phyloP scores from a whole-genome alignment of 2,888 invertebrate species.

The Torymus tubicola region DNA sequence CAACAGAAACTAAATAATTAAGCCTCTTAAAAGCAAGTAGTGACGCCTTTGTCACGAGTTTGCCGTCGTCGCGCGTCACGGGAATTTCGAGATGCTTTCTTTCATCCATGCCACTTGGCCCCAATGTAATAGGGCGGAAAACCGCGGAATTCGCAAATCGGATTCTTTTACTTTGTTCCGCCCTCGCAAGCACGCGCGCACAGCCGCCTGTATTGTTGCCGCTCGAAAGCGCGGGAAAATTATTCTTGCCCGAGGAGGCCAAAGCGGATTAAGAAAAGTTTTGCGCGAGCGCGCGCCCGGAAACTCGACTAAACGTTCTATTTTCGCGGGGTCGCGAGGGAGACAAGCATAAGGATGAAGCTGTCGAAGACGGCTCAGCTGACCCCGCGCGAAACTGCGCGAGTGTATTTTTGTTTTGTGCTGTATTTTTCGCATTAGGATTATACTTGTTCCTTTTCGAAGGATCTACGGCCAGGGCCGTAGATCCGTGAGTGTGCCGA shows the following conservation, averaged over 20 bases:
- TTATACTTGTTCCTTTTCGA: too few relatives aligned
- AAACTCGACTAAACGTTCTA: constrained; percentile 31
- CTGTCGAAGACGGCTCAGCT: neutral
- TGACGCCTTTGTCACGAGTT: too few relatives aligned
- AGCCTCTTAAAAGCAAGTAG: neutral
- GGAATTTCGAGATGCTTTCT: neutral
- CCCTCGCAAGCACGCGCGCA: neutral
- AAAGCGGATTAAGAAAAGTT: constrained; percentile 36
- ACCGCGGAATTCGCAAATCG: constrained; percentile 15
- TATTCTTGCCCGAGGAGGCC: constrained; percentile 13
- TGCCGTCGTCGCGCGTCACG: neutral
- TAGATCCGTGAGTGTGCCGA: too few relatives aligned
- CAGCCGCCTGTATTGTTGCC: neutral
- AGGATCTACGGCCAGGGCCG: too few relatives aligned
- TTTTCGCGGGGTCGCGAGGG: constrained; percentile 12
- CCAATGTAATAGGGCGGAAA: neutral
- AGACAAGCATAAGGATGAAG: neutral
- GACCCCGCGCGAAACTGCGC: neutral
- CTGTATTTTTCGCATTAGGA: too few relatives aligned
- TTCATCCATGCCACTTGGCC: neutral
- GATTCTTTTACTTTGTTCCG: constrained; percentile 17
- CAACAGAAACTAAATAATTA: neutral
- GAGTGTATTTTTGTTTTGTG: neutral
- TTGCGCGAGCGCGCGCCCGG: neutral
- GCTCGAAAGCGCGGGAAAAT: constrained; percentile 16